Evolutionary conservation across 2,113 vertebrate species (phyloP).

Genomic region (Aptenodytes forsteri): DNA sequence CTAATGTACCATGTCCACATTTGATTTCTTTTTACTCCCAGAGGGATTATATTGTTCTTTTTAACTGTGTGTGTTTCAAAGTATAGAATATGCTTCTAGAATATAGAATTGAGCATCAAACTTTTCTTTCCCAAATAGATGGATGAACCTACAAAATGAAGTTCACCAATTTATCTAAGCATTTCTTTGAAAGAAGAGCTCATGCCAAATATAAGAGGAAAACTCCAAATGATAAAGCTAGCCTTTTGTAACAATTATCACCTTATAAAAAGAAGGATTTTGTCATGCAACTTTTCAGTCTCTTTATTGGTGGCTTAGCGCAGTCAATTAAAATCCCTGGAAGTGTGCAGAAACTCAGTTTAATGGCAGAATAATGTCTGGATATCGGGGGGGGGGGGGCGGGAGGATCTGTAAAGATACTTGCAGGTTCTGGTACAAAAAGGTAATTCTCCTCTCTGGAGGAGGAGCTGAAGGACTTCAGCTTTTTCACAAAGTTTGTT

Average conservation of each 20-base stretch:
- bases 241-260: not conserved
- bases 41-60: not conserved
- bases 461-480: not conserved
- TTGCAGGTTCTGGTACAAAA: not conserved
- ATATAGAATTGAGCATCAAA: not conserved
- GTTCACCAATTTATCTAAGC: not conserved
- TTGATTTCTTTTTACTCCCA: slow-evolving; percentile 28
- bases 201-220: not conserved
- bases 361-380: not conserved
- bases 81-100: not conserved
- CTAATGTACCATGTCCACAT: slow-evolving; percentile 38
- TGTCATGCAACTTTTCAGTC: not conserved
- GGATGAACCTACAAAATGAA: not conserved
- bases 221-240: not conserved
- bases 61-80: slow-evolving; percentile 1
- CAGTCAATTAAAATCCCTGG: not conserved
- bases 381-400: not conserved
- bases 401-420: not conserved
- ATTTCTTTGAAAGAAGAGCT: not conserved
- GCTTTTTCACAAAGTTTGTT: not conserved
- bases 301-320: not conserved
- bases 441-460: not conserved
- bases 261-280: not conserved
- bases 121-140: not conserved
- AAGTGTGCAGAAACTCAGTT: not conserved